Evolutionary conservation across 2,113 vertebrate species (phyloP), one percentile per base, ranked within the genome.

Genomic region (Taxidea taxus): DNA sequence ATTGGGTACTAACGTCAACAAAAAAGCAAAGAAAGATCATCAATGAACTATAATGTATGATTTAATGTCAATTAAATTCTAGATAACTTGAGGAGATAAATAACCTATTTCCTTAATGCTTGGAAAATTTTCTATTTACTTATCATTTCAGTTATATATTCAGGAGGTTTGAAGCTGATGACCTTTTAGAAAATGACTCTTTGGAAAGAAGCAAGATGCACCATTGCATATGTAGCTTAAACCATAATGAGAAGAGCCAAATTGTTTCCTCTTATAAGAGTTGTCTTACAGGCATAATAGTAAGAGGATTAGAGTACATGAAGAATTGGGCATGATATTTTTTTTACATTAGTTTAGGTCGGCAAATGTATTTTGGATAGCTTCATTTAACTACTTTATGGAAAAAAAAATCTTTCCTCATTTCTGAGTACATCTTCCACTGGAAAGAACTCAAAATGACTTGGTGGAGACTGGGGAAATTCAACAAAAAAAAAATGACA

Each of bases 151-250:
- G 54, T 31, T 94, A 31, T 4, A 92, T 8, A 90, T 68, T 74
- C 37, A 92, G 56, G 82, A 89, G 64, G 14, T 66, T 84, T 94
- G 60, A 1, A 81, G 20, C 34, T n/a, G 44, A 58, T 97, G 74
- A 97, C 47, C 90, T 87, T 95, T 87, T 44, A 51, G 25, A 54
- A 95, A 97, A 92, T 44, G 44, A 89, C 70, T 39, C 54, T 70
- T 74, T 74, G 15, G 51, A 80, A 75, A 88, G 29, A 86, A 83
- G 34, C 23, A 21, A 44, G 83, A 75, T 49, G 39, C 2, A 16
- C 20, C 31, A 12, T 13, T 72, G 31, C 37, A 14, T n/a, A 66
- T 20, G 3, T 18, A 66, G 23, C 44, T 74, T 68, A 31, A 70
- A 13, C 18, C 78, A 18, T 60, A 91, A 89, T 82, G 23, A 91